phyloP scores from a whole-genome alignment of 2,888 invertebrate genomes.

The Tortricodes alternella region DNA sequence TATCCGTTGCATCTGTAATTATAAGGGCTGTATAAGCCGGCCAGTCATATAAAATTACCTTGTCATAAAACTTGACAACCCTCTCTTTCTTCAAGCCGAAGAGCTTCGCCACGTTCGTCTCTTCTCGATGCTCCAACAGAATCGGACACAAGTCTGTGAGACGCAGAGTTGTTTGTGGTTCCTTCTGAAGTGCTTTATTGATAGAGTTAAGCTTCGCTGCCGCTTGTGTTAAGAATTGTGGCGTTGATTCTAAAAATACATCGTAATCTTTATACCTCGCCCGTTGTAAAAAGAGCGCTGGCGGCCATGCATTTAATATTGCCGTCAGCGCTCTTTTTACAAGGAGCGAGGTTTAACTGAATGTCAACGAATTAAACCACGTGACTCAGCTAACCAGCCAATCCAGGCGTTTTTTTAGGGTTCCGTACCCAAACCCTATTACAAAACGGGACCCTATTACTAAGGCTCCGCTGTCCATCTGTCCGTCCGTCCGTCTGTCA shows the following conservation, averaged over 20 bases:
- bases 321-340: no score
- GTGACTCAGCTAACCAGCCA: no score
- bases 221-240: not conserved
- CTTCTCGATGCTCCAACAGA: slow-evolving; percentile 38
- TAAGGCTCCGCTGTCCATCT: no score
- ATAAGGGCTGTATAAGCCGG: not conserved
- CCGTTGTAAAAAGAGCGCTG: no score
- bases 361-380: no score
- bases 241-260: slow-evolving; percentile 4
- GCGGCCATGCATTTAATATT: no score
- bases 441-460: no score
- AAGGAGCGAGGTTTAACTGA: no score
- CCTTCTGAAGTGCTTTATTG: slow-evolving; percentile 20
- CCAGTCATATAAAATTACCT: slow-evolving; percentile 37
- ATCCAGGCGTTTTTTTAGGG: no score
- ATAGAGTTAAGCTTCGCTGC: not conserved
- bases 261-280: not conserved
- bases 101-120: slow-evolving; percentile 40
- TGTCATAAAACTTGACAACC: slow-evolving; percentile 53
- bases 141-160: slow-evolving; percentile 56
- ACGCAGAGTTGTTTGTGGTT: slow-evolving; percentile 35
- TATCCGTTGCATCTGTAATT: no score
- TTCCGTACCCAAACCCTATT: no score
- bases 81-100: slow-evolving; percentile 44
- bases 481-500: no score